Evolutionary conservation across 2,113 vertebrate species (phyloP).

Genomic region (Suricata suricatta): DNA sequence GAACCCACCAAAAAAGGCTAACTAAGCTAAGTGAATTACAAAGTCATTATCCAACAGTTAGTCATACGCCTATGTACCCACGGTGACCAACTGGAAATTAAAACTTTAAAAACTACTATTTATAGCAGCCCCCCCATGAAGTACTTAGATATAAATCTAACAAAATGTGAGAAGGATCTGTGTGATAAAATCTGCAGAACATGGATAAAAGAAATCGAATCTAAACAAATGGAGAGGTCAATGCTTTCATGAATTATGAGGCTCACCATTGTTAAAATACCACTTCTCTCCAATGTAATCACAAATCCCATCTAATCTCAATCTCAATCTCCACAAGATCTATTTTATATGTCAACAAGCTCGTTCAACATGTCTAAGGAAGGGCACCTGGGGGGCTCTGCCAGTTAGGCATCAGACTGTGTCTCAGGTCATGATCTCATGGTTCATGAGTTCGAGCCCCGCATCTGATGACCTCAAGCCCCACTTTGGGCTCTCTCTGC

Average conservation of each 20-base stretch:
- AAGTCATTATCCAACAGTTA: background rate
- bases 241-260: too few species aligned
- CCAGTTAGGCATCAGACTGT: too few species aligned
- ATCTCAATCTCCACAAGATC: background rate
- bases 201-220: background rate
- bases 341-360: background rate
- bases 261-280: background rate
- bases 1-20: background rate
- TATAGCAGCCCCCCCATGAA: background rate
- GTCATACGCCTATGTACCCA: background rate
- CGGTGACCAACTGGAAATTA: background rate
- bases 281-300: background rate
- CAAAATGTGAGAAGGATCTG: background rate
- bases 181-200: background rate
- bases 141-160: background rate
- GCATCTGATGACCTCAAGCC: too few species aligned
- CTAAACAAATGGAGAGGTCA: background rate
- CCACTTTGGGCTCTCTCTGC: too few species aligned
- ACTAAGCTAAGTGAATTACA: background rate
- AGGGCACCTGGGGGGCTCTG: too few species aligned
- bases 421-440: too few species aligned
- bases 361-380: background rate
- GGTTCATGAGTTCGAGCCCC: too few species aligned
- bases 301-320: background rate
- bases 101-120: background rate